Evolutionary conservation across 2,888 invertebrate genomes (phyloP).

Genomic region (Lithophane leautieri): DNA sequence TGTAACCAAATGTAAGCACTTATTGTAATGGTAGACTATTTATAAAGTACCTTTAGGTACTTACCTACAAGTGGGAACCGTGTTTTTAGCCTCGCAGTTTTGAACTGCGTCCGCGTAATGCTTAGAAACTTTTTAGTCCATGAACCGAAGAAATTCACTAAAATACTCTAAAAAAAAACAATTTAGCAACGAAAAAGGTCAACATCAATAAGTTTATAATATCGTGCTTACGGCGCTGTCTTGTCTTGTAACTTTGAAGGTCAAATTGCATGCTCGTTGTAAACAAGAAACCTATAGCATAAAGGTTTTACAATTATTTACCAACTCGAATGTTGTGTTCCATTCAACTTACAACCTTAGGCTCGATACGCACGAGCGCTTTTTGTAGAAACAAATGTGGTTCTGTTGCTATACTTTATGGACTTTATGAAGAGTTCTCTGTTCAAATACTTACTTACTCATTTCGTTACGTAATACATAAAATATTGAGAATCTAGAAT

Average conservation of each 20-base stretch:
- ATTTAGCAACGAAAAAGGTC: background rate
- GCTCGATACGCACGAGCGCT: background rate
- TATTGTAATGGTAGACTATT: background rate
- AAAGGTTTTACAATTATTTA: constrained; percentile 7
- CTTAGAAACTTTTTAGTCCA: accelerated
- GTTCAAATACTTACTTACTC: background rate
- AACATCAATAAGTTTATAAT: background rate
- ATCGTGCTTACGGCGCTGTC: constrained; percentile 1
- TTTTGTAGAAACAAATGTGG: constrained; percentile 22
- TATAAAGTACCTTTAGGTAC: background rate
- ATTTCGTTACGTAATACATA: background rate
- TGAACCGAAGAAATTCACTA: background rate
- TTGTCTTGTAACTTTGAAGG: constrained; percentile 40
- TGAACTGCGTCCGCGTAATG: background rate
- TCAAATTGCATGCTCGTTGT: constrained; percentile 46
- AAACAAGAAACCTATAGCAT: constrained; percentile 7
- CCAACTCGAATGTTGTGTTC: constrained; percentile 1
- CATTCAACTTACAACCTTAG: constrained; percentile 31
- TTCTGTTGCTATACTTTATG: background rate
- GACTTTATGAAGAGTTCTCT: background rate
- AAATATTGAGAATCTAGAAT: background rate
- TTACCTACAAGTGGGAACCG: background rate
- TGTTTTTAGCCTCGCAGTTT: background rate
- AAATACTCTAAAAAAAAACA: background rate
- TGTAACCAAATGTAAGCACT: background rate